Base-by-base conservation (phyloP, 2,888 invertebrate species). In the Trissonchulus sp. region DNA sequence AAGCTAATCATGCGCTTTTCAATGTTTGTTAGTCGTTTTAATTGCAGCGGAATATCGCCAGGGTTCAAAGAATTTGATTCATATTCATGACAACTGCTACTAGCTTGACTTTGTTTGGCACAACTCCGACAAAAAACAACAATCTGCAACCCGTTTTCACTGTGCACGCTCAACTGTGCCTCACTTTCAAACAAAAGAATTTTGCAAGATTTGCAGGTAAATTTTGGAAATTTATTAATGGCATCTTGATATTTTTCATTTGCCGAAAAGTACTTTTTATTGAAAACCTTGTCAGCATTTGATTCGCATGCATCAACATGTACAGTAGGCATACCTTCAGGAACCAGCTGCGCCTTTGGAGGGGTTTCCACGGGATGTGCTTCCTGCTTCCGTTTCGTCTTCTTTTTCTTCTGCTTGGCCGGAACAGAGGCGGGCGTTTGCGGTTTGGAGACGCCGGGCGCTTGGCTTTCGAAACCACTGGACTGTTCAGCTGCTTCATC, bases 1-100 rank as follows among this genome's bases (percentile, higher is more conserved):
- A 65, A n/a, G n/a, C 8, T 18, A 33, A 65, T 65, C n/a, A 65
- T 15, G 8, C 68, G 8, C 28, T 65, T 65, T 65, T 65, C 68
- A 15, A 65, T 30, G n/a, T 33, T 65, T 33, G 68, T 65, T 33
- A 65, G 68, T 15, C 18, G 8, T 33, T 34, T 8, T 65, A 65
- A 28, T 30, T 34, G 8, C 33, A 8, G 8, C 28, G 68, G 68
- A 8, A 65, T n/a, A 15, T 8, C 8, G 8, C 68, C 68, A 65
- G 68, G 68, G n/a, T 65, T n/a, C n/a, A 65, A 65, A 28, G 8
- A 48, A 48, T 48, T 48, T 48, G 8, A 23, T 48, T 8, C 23
- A 8, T 23, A 15, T 8, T 15, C 48, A 48, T 15, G 8, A 48
- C 23, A 48, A 23, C 48, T 48, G 8, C 8, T 15, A 23, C 23